Evolutionary conservation across 2,797 vertebrate species (phyloP).

Genomic region (Sebastes hubbsi): DNA sequence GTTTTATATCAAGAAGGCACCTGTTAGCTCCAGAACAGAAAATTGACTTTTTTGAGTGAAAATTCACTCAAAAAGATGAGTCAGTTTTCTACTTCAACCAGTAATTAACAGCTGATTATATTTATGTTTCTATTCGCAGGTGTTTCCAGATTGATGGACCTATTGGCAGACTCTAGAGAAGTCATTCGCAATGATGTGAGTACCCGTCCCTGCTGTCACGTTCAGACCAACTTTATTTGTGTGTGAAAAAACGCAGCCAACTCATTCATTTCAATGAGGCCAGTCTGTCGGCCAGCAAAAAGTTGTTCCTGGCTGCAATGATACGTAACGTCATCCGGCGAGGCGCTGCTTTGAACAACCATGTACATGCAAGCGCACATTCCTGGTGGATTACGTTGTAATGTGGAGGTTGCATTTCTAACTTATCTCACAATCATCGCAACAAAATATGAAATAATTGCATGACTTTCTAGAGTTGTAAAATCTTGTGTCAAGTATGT

Average conservation of each 20-base stretch:
- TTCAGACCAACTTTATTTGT: not conserved
- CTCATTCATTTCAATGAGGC: not conserved
- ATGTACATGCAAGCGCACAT: not conserved
- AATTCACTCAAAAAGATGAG: not conserved
- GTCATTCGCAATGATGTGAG: slow-evolving; percentile 98
- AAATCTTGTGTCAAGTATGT: not conserved
- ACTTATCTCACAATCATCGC: rapidly evolving
- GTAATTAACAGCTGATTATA: not conserved
- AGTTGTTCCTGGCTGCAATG: not conserved
- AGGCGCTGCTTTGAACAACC: not conserved
- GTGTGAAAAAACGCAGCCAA: not conserved
- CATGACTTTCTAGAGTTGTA: not conserved
- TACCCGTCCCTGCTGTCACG: not conserved
- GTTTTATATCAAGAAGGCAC: not conserved
- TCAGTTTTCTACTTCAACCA: not conserved
- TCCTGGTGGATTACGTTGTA: not conserved
- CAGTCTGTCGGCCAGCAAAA: not conserved
- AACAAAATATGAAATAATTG: not conserved
- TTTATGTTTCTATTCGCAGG: slow-evolving; percentile 76
- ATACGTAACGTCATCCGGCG: not conserved
- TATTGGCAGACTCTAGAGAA: slow-evolving; percentile 96
- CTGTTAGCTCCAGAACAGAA: not conserved
- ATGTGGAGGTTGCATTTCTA: not conserved
- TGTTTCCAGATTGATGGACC: slow-evolving; percentile 97
- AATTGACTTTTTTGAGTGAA: too few relatives aligned